phyloP scores from a whole-genome alignment of 2,888 invertebrate genomes.

The Xestia rhomboidea region DNA sequence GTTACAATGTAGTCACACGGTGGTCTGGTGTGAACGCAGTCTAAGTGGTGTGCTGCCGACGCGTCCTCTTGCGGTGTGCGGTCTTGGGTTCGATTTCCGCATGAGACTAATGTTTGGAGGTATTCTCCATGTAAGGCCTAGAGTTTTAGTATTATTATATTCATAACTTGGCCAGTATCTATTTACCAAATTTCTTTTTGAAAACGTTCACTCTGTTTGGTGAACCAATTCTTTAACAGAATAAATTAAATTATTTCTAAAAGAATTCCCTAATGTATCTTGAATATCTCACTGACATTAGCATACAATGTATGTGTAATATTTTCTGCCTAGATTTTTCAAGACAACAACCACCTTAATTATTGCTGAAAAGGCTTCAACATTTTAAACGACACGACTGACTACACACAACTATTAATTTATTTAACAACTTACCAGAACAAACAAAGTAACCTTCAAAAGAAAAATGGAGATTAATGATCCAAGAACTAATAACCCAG shows the following conservation, averaged over 20 bases:
- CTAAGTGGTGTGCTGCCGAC: constrained; percentile 29
- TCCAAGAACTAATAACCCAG: constrained; percentile 1
- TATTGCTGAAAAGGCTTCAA: not conserved
- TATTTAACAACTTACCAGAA: constrained; percentile 2
- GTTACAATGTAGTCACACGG: not conserved
- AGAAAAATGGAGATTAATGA: constrained; percentile 19
- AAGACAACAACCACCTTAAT: not conserved
- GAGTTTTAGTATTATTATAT: not conserved
- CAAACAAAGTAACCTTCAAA: constrained; percentile 11
- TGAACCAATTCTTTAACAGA: not conserved
- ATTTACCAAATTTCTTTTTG: too few relatives aligned
- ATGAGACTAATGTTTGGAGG: constrained; percentile 27
- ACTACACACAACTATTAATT: not conserved
- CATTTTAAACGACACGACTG: not conserved
- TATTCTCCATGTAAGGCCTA: not conserved
- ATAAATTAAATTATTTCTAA: not conserved
- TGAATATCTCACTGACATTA: not conserved
- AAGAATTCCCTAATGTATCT: not conserved
- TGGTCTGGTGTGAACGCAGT: not conserved
- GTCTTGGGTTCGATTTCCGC: constrained; percentile 38
- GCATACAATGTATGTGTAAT: not conserved
- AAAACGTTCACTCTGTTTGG: not conserved
- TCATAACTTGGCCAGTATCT: too few relatives aligned
- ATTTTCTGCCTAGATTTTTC: not conserved
- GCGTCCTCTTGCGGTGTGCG: constrained; percentile 52